phyloP scores from a whole-genome alignment of 1,140 invertebrate species.

The Archegozetes longisetosus region DNA sequence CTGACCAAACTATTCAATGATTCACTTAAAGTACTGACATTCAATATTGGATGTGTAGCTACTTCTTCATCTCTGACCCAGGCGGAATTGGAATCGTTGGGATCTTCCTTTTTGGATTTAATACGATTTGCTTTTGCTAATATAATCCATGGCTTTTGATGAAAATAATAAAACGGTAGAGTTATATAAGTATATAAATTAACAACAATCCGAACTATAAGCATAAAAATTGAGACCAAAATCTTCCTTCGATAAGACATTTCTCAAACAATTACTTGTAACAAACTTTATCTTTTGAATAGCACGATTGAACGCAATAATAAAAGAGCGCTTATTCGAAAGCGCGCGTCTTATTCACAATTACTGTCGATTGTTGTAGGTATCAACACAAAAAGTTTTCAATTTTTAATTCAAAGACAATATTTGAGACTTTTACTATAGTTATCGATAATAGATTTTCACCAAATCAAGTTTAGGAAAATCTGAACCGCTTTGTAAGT shows the following conservation, averaged over 20 bases:
- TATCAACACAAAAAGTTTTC: too few relatives aligned
- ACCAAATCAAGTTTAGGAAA: too few relatives aligned
- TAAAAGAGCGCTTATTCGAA: too few relatives aligned
- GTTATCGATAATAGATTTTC: too few relatives aligned
- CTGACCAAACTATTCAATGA: neutral
- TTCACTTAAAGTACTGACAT: neutral
- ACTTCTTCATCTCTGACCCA: neutral
- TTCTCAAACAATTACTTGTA: too few relatives aligned
- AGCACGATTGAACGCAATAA: too few relatives aligned
- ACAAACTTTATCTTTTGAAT: too few relatives aligned
- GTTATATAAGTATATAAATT: slow-evolving; percentile 12
- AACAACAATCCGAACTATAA: slow-evolving; percentile 17
- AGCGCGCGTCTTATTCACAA: too few relatives aligned
- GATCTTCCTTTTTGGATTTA: neutral
- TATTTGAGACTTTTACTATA: too few relatives aligned
- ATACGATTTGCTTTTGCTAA: neutral
- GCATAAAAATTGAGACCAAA: neutral
- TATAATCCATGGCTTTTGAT: neutral
- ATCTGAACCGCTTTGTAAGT: too few relatives aligned
- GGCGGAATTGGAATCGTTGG: neutral
- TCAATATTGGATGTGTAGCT: neutral
- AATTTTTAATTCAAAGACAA: too few relatives aligned
- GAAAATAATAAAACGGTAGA: neutral
- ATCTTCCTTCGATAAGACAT: neutral
- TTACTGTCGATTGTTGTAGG: too few relatives aligned